Evolutionary conservation across 2,797 vertebrate species (phyloP).

Genomic region (Dendrocincla fuliginosa): DNA sequence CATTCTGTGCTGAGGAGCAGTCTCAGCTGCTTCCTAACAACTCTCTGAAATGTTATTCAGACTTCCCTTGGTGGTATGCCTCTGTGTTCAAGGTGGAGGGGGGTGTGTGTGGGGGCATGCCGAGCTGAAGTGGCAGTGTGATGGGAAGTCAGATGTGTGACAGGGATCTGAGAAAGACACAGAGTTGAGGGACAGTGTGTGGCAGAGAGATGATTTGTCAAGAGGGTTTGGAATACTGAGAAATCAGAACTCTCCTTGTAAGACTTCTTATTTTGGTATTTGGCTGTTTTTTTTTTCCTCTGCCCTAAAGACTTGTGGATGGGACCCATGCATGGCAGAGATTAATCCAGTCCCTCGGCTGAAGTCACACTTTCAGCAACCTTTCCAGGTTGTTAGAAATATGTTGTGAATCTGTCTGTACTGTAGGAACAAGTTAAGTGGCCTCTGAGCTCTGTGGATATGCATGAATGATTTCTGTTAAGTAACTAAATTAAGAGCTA

Average conservation of each 20-base stretch:
- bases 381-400: background rate
- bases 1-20: background rate
- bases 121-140: background rate
- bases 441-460: background rate
- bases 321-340: background rate
- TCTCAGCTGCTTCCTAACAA: background rate
- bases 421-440: background rate
- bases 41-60: background rate
- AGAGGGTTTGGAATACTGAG: background rate
- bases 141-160: background rate
- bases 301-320: background rate
- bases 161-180: background rate
- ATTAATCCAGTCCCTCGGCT: background rate
- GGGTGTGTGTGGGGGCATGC: rapidly evolving
- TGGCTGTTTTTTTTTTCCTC: background rate
- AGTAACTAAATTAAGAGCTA: background rate
- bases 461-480: background rate
- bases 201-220: background rate
- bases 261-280: background rate
- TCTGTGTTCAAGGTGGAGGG: background rate
- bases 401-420: background rate
- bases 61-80: rapidly evolving
- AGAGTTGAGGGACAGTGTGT: rapidly evolving
- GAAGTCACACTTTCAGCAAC: background rate
- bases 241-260: background rate